Percentiles rank a stretch among this genome's conserved stretches.
These are phyloP conservation scores for Plumapathes pennacea DNA, from an alignment of 92 coral and sea anemone genomes.

Conservation along the genomic window DNA sequence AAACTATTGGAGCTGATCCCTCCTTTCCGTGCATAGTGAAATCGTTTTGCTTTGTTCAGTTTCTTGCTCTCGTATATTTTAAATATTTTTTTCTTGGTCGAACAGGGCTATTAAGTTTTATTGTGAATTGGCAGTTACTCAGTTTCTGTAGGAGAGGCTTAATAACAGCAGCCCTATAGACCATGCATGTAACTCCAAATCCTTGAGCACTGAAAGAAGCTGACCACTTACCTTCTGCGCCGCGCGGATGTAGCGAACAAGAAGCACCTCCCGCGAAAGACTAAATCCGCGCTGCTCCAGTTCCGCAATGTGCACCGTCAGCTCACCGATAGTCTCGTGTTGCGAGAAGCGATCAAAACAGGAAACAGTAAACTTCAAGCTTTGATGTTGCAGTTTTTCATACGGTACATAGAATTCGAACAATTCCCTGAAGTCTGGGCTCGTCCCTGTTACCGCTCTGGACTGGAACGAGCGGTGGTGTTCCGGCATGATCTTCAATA, in stretches of 20 bases:
- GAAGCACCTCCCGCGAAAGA: conserved; percentile 64
- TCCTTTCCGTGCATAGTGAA: too few relatives aligned
- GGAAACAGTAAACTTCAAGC: conserved; percentile 73
- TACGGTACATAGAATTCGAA: conserved; percentile 72
- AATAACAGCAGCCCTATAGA: too few relatives aligned
- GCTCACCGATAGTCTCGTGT: conserved; percentile 84
- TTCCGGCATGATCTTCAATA: conserved; percentile 72
- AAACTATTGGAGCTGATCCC: too few relatives aligned
- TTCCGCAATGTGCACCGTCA: conserved; percentile 63
- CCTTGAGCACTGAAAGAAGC: not conserved
- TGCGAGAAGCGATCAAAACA: conserved; percentile 94
- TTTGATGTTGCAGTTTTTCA: conserved; percentile 68
- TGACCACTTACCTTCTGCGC: conserved; percentile 22
- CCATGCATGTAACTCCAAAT: not conserved
- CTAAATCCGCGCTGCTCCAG: conserved; percentile 88
- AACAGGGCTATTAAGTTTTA: too few relatives aligned
- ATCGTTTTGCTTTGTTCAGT: too few relatives aligned
- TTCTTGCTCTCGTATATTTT: too few relatives aligned
- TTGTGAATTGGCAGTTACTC: too few relatives aligned
- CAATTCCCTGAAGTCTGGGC: conserved; percentile 66
- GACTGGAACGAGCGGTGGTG: conserved; percentile 88
- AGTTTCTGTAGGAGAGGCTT: too few relatives aligned
- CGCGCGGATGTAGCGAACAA: conserved; percentile 16
- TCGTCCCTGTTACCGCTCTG: conserved; percentile 27
- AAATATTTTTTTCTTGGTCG: too few relatives aligned